Conservation (phyloP, 1,140 invertebrate species). For the Helicoverpa zea region DNA sequence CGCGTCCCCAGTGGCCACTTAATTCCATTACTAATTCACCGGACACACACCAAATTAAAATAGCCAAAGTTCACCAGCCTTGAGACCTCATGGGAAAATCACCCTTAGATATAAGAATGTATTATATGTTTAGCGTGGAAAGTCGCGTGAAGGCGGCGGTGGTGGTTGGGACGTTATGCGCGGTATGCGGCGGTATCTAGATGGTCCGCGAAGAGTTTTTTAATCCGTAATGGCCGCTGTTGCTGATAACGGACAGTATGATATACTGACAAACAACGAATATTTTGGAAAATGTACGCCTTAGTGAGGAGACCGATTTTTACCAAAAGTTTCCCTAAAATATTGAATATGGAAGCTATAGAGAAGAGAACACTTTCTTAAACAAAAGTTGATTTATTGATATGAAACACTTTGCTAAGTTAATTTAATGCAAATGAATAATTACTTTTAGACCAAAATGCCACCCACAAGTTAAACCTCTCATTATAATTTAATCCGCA, state of each 20-base stretch:
- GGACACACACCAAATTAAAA: constrained; percentile 70
- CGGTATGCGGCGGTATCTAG: constrained; percentile 57
- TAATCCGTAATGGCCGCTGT: constrained; percentile 71
- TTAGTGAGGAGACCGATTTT: constrained; percentile 52
- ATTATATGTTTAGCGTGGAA: neutral
- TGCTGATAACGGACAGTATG: constrained; percentile 68
- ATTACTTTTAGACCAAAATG: too few species aligned
- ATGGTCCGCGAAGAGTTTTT: constrained; percentile 69
- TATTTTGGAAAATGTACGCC: constrained; percentile 20
- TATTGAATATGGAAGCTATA: too few species aligned
- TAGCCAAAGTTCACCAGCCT: constrained; percentile 47
- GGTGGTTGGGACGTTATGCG: constrained; percentile 48
- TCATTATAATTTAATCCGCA: too few species aligned
- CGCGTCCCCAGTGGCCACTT: constrained; percentile 73
- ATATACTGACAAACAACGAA: constrained; percentile 55
- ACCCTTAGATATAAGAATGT: neutral
- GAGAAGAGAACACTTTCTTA: too few species aligned
- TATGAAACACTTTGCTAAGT: too few species aligned
- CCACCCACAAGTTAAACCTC: too few species aligned
- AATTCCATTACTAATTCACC: constrained; percentile 78
- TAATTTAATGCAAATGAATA: too few species aligned
- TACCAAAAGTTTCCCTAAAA: too few species aligned
- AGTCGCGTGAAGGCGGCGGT: neutral
- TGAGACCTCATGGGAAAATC: neutral
- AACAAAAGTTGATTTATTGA: too few species aligned